These are phyloP conservation scores for Eretmocerus hayati DNA, from an alignment of 2,888 invertebrate species.

Conservation along the genomic window DNA sequence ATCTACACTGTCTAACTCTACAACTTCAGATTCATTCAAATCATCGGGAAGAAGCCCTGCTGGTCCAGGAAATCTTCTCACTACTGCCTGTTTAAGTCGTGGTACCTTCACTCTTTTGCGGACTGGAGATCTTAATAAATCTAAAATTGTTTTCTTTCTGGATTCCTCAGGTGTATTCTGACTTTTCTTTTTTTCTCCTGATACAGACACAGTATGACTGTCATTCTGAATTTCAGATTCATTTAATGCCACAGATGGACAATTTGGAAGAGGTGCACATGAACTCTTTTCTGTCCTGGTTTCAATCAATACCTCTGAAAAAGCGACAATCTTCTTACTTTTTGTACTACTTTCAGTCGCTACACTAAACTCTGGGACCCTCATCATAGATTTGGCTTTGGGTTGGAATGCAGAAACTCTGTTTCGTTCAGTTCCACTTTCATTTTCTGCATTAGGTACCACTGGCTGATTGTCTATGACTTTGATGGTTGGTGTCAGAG, in stretches of 20 bases:
- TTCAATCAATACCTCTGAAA: constrained; percentile 1
- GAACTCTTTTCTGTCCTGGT: constrained; percentile 5
- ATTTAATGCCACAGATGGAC: background rate
- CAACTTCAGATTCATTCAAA: constrained; percentile 18
- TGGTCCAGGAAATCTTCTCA: constrained; percentile 49
- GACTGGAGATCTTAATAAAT: constrained; percentile 11
- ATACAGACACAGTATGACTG: no score
- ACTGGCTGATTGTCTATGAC: no score
- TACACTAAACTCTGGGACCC: constrained; percentile 2
- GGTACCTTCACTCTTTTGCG: constrained; percentile 10
- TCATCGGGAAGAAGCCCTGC: constrained; percentile 46
- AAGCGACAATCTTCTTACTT: constrained; percentile 9
- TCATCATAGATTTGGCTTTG: constrained; percentile 13
- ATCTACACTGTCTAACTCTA: constrained; percentile 15
- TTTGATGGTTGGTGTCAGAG: no score
- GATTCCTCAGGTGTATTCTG: constrained; percentile 6
- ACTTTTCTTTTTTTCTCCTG: background rate
- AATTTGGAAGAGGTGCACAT: background rate
- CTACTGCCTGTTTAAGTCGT: constrained; percentile 23
- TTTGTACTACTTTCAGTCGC: constrained; percentile 3
- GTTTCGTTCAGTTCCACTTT: no score
- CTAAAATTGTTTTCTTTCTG: constrained; percentile 12
- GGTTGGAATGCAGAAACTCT: constrained; percentile 8
- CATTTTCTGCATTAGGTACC: constrained; percentile 2
- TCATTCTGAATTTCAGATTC: background rate